These are phyloP conservation scores for Andrena bicolor DNA, from an alignment of 2,888 invertebrate genomes.

Conservation along the genomic window DNA sequence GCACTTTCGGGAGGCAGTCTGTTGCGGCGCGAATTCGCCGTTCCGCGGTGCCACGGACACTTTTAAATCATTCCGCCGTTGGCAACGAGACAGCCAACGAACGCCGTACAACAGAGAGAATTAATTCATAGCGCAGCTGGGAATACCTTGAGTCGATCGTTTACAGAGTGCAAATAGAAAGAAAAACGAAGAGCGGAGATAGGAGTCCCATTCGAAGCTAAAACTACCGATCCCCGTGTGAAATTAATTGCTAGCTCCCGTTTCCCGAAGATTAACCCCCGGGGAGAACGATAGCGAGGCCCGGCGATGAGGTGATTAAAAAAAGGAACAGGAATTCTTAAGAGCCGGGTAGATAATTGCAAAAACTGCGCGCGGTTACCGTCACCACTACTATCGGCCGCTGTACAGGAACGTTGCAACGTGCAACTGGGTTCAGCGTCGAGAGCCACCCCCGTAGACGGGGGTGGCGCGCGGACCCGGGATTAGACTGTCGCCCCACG, in stretches of 20 bases:
- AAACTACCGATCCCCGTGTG: slow-evolving; percentile 34
- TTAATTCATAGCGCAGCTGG: background rate
- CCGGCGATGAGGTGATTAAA: slow-evolving; percentile 40
- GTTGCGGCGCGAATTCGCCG: background rate
- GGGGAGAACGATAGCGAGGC: slow-evolving; percentile 14
- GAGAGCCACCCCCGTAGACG: slow-evolving; percentile 67
- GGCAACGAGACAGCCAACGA: background rate
- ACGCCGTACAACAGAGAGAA: background rate
- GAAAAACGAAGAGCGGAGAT: slow-evolving; percentile 12
- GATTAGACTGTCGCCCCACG: slow-evolving; percentile 84
- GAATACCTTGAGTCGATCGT: background rate
- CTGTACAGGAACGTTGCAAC: slow-evolving; percentile 43
- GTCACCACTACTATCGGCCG: slow-evolving; percentile 32
- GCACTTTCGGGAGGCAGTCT: background rate
- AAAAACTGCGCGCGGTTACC: slow-evolving; percentile 74
- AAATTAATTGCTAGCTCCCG: slow-evolving; percentile 52
- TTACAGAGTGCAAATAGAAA: background rate
- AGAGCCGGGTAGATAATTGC: slow-evolving; percentile 79
- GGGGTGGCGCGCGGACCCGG: slow-evolving; percentile 77
- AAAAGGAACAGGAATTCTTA: slow-evolving; percentile 63
- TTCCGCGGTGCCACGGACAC: background rate
- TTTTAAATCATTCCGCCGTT: background rate
- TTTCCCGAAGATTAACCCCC: slow-evolving; percentile 39
- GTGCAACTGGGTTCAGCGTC: slow-evolving; percentile 67
- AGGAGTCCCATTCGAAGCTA: slow-evolving; percentile 26